Base-by-base conservation (phyloP, 2,888 invertebrate species). In the Acrocyrtus sp. region DNA sequence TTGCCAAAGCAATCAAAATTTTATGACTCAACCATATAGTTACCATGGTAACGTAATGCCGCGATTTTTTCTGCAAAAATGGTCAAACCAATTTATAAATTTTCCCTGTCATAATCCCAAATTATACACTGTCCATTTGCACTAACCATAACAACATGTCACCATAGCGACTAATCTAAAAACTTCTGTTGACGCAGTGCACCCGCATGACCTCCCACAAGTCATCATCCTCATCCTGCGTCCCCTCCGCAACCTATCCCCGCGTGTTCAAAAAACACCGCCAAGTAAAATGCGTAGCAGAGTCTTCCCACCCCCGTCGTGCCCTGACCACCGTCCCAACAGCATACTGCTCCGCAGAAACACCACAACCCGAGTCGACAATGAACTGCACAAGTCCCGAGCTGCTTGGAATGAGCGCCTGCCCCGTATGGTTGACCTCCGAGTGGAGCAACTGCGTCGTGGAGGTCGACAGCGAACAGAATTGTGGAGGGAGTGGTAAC, bases 371-470 rank as follows among this genome's bases (percentile, higher is more conserved):
- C 15, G 72, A 70, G 1, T 10, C 27, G 3, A 19, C 39, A 3
- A 17, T 21, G 12, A 47, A 47, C 29, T 72, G 72, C 54, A 60
- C 54, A 2, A 50, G 19, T 21, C 10, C 39, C 1, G 72, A 72
- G 27, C 5, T 53, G 5, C 15, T 26, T 12, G 1, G 1, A 1
- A 51, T 61, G n/a, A 15, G 83, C 6, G 81, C 80, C 0, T 86
- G 86, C 80, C 83, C 86, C 1, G 77, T 73, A 4, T 85, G 85
- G 84, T 56, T 63, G 2, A 41, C 43, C 47, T 51, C 66, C 1
- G 66, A 66, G 3, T 66, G 66, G 72, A 61, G 45, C 17, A 26
- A 50, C 29, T 51, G 63, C 53, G 19, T 19, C 4, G n/a, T 53
- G 3, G 12, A 1, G 1, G 17, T 41, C 10, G 43, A 53, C 29